These are phyloP conservation scores for Lasioglossum marginatum DNA, from an alignment of 2,888 invertebrate genomes.

Conservation along the genomic window DNA sequence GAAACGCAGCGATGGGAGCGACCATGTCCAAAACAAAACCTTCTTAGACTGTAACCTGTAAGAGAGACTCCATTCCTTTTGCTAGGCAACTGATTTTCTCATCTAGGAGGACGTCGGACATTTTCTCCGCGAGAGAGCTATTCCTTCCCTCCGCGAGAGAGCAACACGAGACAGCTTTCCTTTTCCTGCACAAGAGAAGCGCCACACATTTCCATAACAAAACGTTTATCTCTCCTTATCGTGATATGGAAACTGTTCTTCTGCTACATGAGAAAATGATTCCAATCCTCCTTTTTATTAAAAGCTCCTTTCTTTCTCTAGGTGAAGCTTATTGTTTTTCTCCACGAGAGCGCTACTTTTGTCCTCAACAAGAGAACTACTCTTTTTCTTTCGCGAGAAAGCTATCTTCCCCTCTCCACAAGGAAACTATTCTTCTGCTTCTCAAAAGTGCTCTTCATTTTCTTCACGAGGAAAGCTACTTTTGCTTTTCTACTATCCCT, in stretches of 20 bases:
- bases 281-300: not conserved
- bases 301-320: not conserved
- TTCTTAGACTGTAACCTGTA: not conserved
- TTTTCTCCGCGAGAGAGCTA: not conserved
- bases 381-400: not conserved
- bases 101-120: not conserved
- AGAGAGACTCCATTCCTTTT: not conserved
- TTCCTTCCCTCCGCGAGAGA: not conserved
- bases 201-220: not conserved
- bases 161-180: not conserved
- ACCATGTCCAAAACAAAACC: slow-evolving; percentile 3
- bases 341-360: not conserved
- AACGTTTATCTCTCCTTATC: not conserved
- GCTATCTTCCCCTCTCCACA: not conserved
- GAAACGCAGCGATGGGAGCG: slow-evolving; percentile 18
- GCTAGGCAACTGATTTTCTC: not conserved
- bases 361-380: not conserved
- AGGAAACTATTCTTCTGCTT: not conserved
- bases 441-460: not conserved
- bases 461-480: not conserved
- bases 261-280: not conserved
- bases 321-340: not conserved
- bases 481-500: not conserved
- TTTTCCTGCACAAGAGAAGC: not conserved
- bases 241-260: not conserved